Base-by-base conservation (phyloP, 2,888 invertebrate genomes). In the Cyclophora punctaria region DNA sequence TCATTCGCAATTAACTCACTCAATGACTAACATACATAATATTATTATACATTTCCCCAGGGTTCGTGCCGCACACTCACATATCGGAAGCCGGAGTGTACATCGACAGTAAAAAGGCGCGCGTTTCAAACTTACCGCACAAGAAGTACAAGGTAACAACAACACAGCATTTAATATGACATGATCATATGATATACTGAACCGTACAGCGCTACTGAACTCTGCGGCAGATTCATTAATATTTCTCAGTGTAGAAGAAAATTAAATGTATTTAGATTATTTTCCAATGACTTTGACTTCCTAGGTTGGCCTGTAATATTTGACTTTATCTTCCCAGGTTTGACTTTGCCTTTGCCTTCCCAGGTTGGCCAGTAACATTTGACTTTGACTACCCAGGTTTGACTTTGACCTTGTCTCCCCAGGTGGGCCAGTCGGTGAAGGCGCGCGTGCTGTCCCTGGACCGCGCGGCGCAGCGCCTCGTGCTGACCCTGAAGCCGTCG, bases 401-500 rank as follows among this genome's bases (percentile, higher is more conserved):
- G 20, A 20, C 20, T 20, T 20, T 2, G 20, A 20, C 20, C 20
- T 20, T 20, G 20, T 20, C 20, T 20, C 6, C 40, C 2, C 59
- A 85, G 83, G 79, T 85, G 0, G 92, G 91, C 0, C 88, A 91
- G 47, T 74, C 76, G 37, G 68, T 93, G 6, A 86, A 80, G n/a
- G 92, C 91, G 0, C 90, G 92, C 3, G 92, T 95, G 3, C 73
- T 93, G 40, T 73, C 74, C 0, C 67, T 90, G 3, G 89, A 90
- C 57, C 52, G 65, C 0, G 80, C 71, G 0, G 83, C 77, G 20
- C 84, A 84, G 34, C 80, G 82, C 3, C 74, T 92, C 2, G 73
- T 90, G 48, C 83, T 95, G 33, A 94, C 94, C 0, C 76, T 93
- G 64, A 94, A 94, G 63, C 89, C 89, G 3, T 90, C 92, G 3